Evolutionary conservation across 2,113 vertebrate genomes (phyloP).

Genomic region (Thunnus thynnus): DNA sequence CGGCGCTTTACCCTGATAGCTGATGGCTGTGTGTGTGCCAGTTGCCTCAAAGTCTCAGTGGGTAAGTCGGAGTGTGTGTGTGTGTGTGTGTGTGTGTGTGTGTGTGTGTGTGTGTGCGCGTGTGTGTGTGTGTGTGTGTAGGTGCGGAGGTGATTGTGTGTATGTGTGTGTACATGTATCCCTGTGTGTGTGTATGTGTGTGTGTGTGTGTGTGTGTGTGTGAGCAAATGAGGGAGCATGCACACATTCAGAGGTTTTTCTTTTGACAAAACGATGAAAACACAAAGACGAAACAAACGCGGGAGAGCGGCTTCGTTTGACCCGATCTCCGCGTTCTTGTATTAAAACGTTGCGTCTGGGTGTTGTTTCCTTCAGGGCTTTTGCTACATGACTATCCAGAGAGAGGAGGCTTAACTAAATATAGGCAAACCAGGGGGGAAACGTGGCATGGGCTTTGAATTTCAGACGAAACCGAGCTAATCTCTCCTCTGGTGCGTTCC

Average conservation of each 20-base stretch:
- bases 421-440: slow-evolving; percentile 29
- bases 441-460: slow-evolving; percentile 45
- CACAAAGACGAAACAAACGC: slow-evolving; percentile 19
- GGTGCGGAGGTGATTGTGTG: slow-evolving; percentile 13
- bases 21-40: slow-evolving; percentile 32
- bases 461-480: slow-evolving; percentile 43
- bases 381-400: slow-evolving; percentile 35
- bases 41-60: slow-evolving; percentile 52
- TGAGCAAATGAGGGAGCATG: slow-evolving; percentile 7
- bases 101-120: slow-evolving; percentile 16
- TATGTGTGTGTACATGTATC: slow-evolving; percentile 36
- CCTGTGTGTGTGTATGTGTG: slow-evolving; percentile 15
- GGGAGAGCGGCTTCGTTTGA: not conserved
- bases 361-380: slow-evolving; percentile 41
- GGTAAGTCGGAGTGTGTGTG: slow-evolving; percentile 71
- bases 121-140: not conserved
- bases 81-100: slow-evolving; percentile 33
- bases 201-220: not conserved
- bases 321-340: not conserved
- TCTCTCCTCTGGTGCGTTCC: slow-evolving; percentile 21
- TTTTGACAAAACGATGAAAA: slow-evolving; percentile 18
- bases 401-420: slow-evolving; percentile 48
- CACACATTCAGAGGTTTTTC: slow-evolving; percentile 39
- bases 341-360: slow-evolving; percentile 32
- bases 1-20: slow-evolving; percentile 41